A percentile compares a stretch with the other conserved stretches of the same genome.
These are phyloP conservation scores for Chondrosia reniformis DNA, from an alignment of 37 sponge, comb jelly and placozoan species.

Conservation along the genomic window DNA sequence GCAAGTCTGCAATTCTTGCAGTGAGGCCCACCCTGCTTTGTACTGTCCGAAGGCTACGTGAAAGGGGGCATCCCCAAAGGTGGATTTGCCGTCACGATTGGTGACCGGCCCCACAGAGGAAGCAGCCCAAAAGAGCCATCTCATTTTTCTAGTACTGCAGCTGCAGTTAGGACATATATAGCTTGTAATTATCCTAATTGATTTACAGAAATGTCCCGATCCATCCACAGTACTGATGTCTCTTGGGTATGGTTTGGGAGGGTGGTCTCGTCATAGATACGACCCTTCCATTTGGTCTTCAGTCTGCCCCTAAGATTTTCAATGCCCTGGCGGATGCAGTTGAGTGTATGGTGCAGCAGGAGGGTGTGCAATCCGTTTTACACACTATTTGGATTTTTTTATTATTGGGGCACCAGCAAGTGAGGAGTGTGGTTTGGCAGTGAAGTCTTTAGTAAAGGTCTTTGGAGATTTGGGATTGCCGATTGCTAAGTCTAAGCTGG, in stretches of 20 bases:
- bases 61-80: background rate
- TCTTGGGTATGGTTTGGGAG: background rate
- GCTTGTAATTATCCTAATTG: no score
- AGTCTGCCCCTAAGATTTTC: background rate
- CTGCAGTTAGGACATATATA: no score
- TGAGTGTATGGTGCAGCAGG: background rate
- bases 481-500: background rate
- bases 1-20: constrained; percentile 4
- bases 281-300: background rate
- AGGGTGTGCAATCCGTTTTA: background rate
- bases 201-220: background rate
- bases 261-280: background rate
- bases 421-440: background rate
- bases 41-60: background rate
- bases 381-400: background rate
- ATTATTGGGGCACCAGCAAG: background rate
- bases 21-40: background rate
- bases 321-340: background rate
- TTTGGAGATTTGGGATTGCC: background rate
- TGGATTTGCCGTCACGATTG: no score
- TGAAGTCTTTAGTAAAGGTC: background rate
- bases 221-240: background rate
- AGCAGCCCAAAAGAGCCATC: background rate
- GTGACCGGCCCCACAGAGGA: background rate
- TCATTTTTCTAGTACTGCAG: no score